Base-by-base conservation (phyloP, 2,797 vertebrate genomes). In the Chelidonichthys spinosus region DNA sequence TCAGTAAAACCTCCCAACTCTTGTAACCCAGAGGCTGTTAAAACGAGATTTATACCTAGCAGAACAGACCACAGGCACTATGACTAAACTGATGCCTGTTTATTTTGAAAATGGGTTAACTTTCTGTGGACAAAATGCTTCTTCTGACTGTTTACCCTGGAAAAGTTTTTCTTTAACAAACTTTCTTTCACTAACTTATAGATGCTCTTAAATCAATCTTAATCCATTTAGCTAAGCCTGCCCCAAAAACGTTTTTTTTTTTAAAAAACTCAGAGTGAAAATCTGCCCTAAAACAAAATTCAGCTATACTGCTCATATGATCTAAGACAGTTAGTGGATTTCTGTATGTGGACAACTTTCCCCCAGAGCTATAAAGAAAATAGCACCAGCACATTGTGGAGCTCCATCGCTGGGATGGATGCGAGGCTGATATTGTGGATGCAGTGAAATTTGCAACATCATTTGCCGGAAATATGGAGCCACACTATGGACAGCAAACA, bases 221-320 rank as follows among this genome's bases (percentile, higher is more conserved):
- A 92, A 92, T 90, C 90, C 89, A 76, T 65, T 91, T 88, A 85
- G 77, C 82, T 89, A 88, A 92, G 53, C 83, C 69, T 90, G 78
- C 78, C 89, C 85, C 25, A 43, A 52, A 79, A 87, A 86, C 54
- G 4, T 75, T 13, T 15, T 81, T 72, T 55, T 53, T 72, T 39
- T 50, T 39, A 25, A 55, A 25, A 55, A 75, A 79, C 64, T 72
- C 15, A 9, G 79, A 74, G 52, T 63, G 55, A 79, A 85, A 85
- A 87, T 84, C 52, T 9, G 17, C 79, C 85, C 79, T 74, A 36
- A 76, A 88, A 88, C 79, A 59, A 84, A 83, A 83, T 84, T 71
- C 59, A 75, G 75, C 82, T 67, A 25, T 74, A 71, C 56, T 63
- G 43, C 73, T 78, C 68, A 77, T 78, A 79, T 72, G 76, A 87